A percentile compares a stretch with the other conserved stretches of the same genome.
phyloP scores from a whole-genome alignment of 1,140 invertebrate species.

The Drosophila ohnishii region DNA sequence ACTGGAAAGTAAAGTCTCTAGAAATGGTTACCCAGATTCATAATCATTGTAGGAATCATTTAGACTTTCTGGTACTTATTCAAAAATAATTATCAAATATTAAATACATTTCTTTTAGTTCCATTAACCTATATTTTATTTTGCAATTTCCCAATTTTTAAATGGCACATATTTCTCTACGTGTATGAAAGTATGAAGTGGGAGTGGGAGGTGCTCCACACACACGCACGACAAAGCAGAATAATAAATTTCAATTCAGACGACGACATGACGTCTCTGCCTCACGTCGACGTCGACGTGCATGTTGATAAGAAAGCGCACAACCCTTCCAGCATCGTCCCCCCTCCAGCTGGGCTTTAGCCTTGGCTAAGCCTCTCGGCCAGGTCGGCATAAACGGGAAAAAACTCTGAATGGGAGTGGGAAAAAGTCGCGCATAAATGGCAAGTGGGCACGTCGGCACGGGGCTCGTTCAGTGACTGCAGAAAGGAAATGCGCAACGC shows the following conservation, averaged over 20 bases:
- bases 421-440: conserved; percentile 48
- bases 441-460: conserved; percentile 34
- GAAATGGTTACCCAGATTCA: too few species aligned
- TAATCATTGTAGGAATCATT: too few species aligned
- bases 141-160: background rate
- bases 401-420: conserved; percentile 41
- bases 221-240: conserved; percentile 76
- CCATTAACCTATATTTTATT: too few species aligned
- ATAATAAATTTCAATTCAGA: conserved; percentile 80
- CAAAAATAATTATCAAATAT: too few species aligned
- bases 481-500: conserved; percentile 76
- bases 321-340: conserved; percentile 31
- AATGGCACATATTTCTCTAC: background rate
- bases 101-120: too few species aligned
- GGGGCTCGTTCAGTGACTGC: conserved; percentile 36
- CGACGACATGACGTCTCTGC: conserved; percentile 67
- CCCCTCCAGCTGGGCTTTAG: conserved; percentile 20
- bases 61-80: too few species aligned
- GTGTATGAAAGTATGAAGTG: background rate
- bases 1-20: background rate
- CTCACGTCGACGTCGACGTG: conserved; percentile 47
- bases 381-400: conserved; percentile 33
- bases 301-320: conserved; percentile 70
- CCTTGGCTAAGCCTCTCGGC: conserved; percentile 39
- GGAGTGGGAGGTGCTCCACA: conserved; percentile 5